Evolutionary conservation across 2,888 invertebrate genomes (phyloP).

Genomic region (Amphiduros pacificus): DNA sequence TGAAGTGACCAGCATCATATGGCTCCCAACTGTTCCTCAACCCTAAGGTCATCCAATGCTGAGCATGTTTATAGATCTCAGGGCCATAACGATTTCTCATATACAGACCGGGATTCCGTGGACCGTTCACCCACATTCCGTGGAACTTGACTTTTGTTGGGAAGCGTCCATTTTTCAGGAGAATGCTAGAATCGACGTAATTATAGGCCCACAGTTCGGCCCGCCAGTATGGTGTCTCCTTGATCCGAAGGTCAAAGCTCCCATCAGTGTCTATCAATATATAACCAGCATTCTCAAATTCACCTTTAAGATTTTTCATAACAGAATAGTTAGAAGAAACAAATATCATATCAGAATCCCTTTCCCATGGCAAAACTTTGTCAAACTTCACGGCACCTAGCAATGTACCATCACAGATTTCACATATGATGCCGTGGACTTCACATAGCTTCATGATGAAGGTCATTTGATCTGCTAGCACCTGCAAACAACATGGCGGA

Average conservation of each 20-base stretch:
- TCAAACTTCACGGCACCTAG: constrained; percentile 53
- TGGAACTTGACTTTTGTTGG: constrained; percentile 42
- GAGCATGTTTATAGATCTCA: constrained; percentile 47
- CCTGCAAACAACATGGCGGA: constrained; percentile 42
- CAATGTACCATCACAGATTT: constrained; percentile 46
- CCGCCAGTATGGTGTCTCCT: constrained; percentile 31
- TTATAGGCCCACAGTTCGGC: constrained; percentile 48
- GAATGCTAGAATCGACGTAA: constrained; percentile 36
- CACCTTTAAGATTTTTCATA: constrained; percentile 20
- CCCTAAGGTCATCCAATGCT: constrained; percentile 39
- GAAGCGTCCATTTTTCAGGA: constrained; percentile 26
- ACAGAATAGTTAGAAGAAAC: constrained; percentile 35
- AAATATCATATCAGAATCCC: constrained; percentile 47
- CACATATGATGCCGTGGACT: constrained; percentile 38
- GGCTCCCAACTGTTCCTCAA: constrained; percentile 36
- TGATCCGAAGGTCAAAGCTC: too few relatives aligned
- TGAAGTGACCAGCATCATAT: constrained; percentile 40
- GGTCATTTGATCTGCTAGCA: constrained; percentile 34
- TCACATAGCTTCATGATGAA: constrained; percentile 36
- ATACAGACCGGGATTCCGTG: constrained; percentile 49
- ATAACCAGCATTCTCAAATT: constrained; percentile 28
- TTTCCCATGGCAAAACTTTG: constrained; percentile 52
- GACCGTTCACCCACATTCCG: constrained; percentile 44
- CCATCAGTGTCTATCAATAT: constrained; percentile 24
- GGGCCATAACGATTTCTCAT: constrained; percentile 47